A percentile compares a stretch with the other conserved stretches of the same genome.
Evolutionary conservation across 2,113 vertebrate genomes (phyloP).

Genomic region (Myotis lucifugus): DNA sequence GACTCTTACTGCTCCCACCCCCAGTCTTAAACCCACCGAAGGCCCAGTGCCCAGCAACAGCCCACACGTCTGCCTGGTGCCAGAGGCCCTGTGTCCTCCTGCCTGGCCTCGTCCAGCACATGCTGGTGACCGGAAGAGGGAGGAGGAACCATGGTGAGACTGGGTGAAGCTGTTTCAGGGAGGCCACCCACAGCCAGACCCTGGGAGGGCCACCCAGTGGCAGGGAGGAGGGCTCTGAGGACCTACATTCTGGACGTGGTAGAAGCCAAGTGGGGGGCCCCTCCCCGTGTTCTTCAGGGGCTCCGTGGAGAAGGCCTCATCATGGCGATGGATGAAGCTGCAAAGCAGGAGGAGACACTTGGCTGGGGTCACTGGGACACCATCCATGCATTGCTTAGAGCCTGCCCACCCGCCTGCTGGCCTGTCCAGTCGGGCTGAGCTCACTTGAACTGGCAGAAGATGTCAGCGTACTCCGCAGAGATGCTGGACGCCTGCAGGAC

Average conservation of each 20-base stretch:
- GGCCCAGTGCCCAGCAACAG: not conserved
- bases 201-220: fast-evolving
- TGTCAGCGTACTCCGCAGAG: constrained; percentile 96
- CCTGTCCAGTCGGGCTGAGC: not conserved
- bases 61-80: fast-evolving
- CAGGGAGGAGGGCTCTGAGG: not conserved
- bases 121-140: not conserved
- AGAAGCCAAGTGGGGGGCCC: constrained; percentile 96
- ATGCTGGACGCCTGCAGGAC: constrained; percentile 98
- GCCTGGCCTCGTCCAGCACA: fast-evolving
- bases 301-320: constrained; percentile 98
- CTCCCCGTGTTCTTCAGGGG: constrained; percentile 97
- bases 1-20: too few species aligned
- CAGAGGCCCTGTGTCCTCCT: not conserved
- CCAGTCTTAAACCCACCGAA: not conserved
- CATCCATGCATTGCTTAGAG: fast-evolving
- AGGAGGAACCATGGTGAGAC: fast-evolving
- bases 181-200: fast-evolving
- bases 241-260: constrained; percentile 97
- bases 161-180: fast-evolving
- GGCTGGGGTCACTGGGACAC: not conserved
- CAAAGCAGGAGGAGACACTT: not conserved
- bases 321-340: constrained; percentile 98
- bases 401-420: not conserved
- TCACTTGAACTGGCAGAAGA: constrained; percentile 99